A percentile compares a stretch with the other conserved stretches of the same genome.
phyloP scores from a whole-genome alignment of 2,113 vertebrate genomes.

The Junco hyemalis region DNA sequence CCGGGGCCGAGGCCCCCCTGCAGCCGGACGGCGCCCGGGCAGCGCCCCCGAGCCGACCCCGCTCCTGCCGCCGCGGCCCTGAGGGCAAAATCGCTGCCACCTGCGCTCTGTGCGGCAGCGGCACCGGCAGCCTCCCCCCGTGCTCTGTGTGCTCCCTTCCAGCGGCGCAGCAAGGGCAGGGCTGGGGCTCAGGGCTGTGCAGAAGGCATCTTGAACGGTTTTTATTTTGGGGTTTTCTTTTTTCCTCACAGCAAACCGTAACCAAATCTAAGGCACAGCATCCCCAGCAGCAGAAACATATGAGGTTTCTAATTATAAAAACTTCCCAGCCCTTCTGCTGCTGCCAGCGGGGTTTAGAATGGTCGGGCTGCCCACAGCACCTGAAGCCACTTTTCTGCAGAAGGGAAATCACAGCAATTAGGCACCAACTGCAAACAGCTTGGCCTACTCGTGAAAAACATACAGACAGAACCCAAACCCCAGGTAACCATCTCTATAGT shows the following conservation, averaged over 20 bases:
- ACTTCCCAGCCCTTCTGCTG: not conserved
- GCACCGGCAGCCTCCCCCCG: not conserved
- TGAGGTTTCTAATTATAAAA: not conserved
- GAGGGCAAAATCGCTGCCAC: not conserved
- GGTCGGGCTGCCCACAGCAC: not conserved
- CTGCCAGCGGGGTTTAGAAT: accelerated
- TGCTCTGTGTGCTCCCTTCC: not conserved
- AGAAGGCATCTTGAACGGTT: not conserved
- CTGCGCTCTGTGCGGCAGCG: not conserved
- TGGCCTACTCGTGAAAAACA: not conserved
- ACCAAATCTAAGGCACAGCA: not conserved
- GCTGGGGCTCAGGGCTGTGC: accelerated
- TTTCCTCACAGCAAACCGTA: not conserved
- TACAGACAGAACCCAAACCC: not conserved
- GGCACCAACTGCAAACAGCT: not conserved
- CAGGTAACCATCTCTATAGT: not conserved
- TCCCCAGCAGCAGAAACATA: not conserved
- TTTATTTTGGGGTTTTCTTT: accelerated
- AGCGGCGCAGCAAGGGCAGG: not conserved
- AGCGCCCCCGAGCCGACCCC: not conserved
- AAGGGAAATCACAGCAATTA: not conserved
- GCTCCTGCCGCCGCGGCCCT: not conserved
- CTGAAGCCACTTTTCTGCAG: not conserved
- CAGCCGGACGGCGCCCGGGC: not conserved
- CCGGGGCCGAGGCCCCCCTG: not conserved